These are phyloP conservation scores for Rhaphigaster nebulosa DNA, from an alignment of 2,888 invertebrate genomes.

Conservation along the genomic window DNA sequence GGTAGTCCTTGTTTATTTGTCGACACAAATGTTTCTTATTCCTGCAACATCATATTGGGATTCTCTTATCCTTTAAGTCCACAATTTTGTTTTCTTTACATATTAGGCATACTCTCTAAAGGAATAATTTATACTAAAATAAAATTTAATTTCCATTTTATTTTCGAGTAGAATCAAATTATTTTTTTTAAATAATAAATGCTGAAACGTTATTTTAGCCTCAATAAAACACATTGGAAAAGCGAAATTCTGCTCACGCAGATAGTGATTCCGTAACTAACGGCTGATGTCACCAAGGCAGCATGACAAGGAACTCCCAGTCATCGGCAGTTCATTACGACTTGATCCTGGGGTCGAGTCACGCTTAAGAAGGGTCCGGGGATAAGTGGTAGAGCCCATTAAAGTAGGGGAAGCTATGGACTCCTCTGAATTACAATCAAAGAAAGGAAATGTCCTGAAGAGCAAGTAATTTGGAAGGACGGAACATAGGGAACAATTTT, in stretches of 20 bases:
- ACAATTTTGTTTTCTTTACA: too few species aligned
- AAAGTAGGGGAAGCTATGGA: neutral
- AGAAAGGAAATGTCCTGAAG: neutral
- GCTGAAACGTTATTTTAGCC: too few species aligned
- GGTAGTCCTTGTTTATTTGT: too few species aligned
- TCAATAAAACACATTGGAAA: neutral
- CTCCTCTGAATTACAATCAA: neutral
- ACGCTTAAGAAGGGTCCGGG: neutral
- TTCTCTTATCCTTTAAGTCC: too few species aligned
- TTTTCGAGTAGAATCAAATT: too few species aligned
- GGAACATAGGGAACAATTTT: neutral
- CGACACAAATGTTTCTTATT: too few species aligned
- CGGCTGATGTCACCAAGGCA: neutral
- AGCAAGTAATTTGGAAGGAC: neutral
- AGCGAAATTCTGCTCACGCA: neutral
- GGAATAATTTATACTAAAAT: too few species aligned
- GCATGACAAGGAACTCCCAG: neutral
- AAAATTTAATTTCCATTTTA: too few species aligned
- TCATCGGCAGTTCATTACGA: slow-evolving; percentile 3
- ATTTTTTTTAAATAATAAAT: too few species aligned
- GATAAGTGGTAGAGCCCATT: neutral
- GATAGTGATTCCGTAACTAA: neutral
- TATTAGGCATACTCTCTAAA: too few species aligned
- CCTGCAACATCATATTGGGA: too few species aligned
- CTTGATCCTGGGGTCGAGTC: neutral